Evolutionary conservation across 2,888 invertebrate species (phyloP), one percentile per base, ranked within the genome.

Genomic region (Laspeyria flexula): DNA sequence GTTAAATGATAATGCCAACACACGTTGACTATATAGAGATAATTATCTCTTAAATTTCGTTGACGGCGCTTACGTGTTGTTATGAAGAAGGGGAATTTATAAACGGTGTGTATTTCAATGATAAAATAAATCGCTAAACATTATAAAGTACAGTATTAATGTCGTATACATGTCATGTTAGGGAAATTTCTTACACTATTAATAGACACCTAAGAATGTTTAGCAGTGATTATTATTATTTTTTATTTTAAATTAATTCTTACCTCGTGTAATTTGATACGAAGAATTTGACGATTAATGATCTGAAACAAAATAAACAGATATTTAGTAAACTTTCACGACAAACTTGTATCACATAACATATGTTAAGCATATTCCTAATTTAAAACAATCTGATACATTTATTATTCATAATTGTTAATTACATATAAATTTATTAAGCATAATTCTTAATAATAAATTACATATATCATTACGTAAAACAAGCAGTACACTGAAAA

Each of bases 261-360:
- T 60, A 68, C 68, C 64, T 64, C 35, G 42, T 60, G 15, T 52
- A 56, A 44, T 37, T 44, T 39, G 37, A 43, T 38, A 48, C 35
- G 52, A 40, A 21, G 43, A 23, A 27, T 38, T 34, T 46, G 35
- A 3, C 9, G 48, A 9, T 50, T 56, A 47, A 52, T 61, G 68
- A 69, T 69, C 68, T 69, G 68, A 51, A 69, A 69, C 68, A 65
- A 61, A 49, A 34, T 21, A 34, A 31, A 41, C 25, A 34, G 13
- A 30, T 11, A 16, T 38, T 38, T 25, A 38, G 7, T 38, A 3
- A 38, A 1, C 23, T 25, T 12, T 11, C 12, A 52, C 25, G 45
- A 58, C 46, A 38, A 13, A 11, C 5, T 23, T 12, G 47, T 41
- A 43, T 34, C 10, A 13, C 25, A 31, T 0, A 40, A 31, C 11